Conservation (phyloP, 2,888 invertebrate genomes). For the Cremastobaeus sp. region DNA sequence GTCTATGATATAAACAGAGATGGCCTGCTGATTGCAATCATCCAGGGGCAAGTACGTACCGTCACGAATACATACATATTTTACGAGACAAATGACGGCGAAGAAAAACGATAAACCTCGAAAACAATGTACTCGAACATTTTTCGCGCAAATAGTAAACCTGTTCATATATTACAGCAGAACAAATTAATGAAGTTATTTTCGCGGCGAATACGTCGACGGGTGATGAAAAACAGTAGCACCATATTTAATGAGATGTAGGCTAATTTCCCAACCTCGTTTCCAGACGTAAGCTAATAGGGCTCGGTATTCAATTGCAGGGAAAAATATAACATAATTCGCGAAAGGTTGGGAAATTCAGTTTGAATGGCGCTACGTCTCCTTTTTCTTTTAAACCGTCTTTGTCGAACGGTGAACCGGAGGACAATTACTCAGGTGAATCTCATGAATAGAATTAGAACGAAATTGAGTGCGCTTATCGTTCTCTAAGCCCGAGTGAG, state of each 20-base stretch:
- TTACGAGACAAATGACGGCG: conserved; percentile 16
- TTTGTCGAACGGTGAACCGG: not conserved
- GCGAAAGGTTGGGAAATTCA: conserved; percentile 6
- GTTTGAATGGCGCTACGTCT: too few species aligned
- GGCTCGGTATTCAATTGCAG: too few species aligned
- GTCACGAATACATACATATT: conserved; percentile 14
- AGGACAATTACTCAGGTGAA: not conserved
- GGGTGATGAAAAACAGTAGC: conserved; percentile 31
- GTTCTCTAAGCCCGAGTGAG: conserved; percentile 4
- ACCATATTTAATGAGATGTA: conserved; percentile 9
- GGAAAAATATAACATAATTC: too few species aligned
- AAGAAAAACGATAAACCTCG: conserved; percentile 10
- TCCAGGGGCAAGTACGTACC: conserved; percentile 15
- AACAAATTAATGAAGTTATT: conserved; percentile 39
- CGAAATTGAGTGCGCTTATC: conserved; percentile 2
- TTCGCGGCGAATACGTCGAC: conserved; percentile 29
- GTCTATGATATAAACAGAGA: conserved; percentile 17
- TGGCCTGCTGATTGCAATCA: conserved; percentile 18
- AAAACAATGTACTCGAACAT: conserved; percentile 22
- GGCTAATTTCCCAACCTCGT: conserved; percentile 6
- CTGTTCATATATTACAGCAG: conserved; percentile 15
- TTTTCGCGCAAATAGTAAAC: conserved; percentile 28
- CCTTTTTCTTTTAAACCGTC: not conserved
- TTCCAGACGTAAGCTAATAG: too few species aligned
- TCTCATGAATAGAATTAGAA: not conserved